These are phyloP conservation scores for Carettochelys insculpta DNA, from an alignment of 2,113 vertebrate species.

Conservation along the genomic window DNA sequence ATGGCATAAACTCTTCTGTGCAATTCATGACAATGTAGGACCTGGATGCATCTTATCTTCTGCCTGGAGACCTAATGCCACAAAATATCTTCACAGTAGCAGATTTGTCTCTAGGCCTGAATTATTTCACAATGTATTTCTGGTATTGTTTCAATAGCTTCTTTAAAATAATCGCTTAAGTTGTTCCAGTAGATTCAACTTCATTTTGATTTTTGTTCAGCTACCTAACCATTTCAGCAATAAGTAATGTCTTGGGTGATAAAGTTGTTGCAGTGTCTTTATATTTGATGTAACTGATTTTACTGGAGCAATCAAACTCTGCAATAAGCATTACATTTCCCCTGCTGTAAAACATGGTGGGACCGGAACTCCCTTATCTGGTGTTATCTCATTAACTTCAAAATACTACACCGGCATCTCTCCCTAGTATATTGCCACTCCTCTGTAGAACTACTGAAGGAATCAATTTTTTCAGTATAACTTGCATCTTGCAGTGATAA, in stretches of 20 bases:
- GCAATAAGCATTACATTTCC: not conserved
- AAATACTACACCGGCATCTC: not conserved
- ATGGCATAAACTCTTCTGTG: not conserved
- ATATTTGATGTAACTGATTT: not conserved
- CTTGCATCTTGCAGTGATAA: not conserved
- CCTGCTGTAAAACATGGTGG: not conserved
- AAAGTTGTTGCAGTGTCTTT: not conserved
- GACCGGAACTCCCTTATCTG: not conserved
- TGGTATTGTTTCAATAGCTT: not conserved
- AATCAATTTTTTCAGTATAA: slow-evolving; percentile 30
- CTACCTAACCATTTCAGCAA: not conserved
- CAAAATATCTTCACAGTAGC: not conserved
- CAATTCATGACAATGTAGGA: not conserved
- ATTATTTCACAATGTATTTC: not conserved
- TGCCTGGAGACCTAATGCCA: not conserved
- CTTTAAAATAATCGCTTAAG: not conserved
- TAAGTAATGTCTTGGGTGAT: not conserved
- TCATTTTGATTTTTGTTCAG: not conserved
- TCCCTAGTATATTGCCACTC: not conserved
- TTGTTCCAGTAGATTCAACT: not conserved
- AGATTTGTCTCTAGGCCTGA: not conserved
- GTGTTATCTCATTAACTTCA: not conserved
- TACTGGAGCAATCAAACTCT: not conserved
- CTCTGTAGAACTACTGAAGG: not conserved
- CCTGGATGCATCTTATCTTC: not conserved